These are phyloP conservation scores for Saccostrea echinata DNA, from an alignment of 1,140 invertebrate genomes.

Conservation along the genomic window DNA sequence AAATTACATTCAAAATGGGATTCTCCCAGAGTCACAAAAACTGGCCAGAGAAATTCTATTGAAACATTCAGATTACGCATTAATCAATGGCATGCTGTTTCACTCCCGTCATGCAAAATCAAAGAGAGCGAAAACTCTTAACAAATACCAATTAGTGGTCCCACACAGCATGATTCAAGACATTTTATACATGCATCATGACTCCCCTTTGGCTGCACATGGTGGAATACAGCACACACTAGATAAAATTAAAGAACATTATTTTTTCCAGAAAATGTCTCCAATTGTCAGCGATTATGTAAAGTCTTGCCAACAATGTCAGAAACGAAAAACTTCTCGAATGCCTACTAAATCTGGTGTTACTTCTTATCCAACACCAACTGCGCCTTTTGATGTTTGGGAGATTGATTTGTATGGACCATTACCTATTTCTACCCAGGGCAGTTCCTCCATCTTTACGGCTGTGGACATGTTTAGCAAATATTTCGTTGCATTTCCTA, in stretches of 20 bases:
- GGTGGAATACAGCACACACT: neutral
- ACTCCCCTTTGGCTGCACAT: no score
- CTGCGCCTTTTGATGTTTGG: conserved; percentile 49
- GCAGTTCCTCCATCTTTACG: conserved; percentile 45
- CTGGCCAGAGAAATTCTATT: conserved; percentile 9
- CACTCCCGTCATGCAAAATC: conserved; percentile 26
- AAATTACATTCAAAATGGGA: no score
- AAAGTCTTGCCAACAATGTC: conserved; percentile 50
- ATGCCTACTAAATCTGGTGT: conserved; percentile 20
- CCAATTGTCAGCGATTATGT: conserved; percentile 43
- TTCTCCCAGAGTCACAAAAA: conserved; percentile 19
- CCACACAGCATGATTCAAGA: neutral
- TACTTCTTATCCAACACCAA: conserved; percentile 42
- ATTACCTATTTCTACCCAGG: conserved; percentile 11
- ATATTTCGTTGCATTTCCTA: conserved; percentile 36
- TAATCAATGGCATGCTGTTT: conserved; percentile 39
- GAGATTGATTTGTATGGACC: conserved; percentile 47
- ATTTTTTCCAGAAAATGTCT: conserved; percentile 44
- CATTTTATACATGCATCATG: no score
- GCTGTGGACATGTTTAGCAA: conserved; percentile 41
- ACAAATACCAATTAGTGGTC: conserved; percentile 37
- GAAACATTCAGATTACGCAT: conserved; percentile 35
- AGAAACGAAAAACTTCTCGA: conserved; percentile 41
- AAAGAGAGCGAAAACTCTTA: conserved; percentile 1
- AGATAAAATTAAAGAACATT: conserved; percentile 49